Base-by-base conservation (phyloP, 2,888 invertebrate species). In the Diarsia dahlii region DNA sequence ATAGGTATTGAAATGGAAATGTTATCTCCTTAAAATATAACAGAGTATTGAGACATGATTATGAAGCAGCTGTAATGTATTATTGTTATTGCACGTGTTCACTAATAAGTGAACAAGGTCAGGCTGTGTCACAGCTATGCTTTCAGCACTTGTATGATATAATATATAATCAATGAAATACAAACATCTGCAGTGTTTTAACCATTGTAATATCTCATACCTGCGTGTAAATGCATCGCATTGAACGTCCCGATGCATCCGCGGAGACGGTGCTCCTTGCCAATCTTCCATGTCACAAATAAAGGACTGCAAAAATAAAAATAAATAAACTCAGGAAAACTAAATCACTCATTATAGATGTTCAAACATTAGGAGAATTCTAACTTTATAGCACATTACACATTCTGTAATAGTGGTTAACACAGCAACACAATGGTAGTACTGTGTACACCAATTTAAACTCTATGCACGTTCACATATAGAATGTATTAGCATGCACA, bases 201-300 rank as follows among this genome's bases (percentile, higher is more conserved):
- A 18, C 20, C 39, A 62, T 74, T 56, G 64, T 64, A 46, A 28
- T 20, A 60, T 68, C 1, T 67, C 73, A 69, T 93, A 94, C 98
- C 99, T 92, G 98, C 97, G 94, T 99, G 99, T 91, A 99, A 97
- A 94, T 98, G 98, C 98, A 99, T 98, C 74, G 99, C 98, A 94
- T 99, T 99, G 95, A 99, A 99, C 68, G 99, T 99, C 80, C 99
- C 99, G 93, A 99, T 99, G 96, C 99, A 99, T 70, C 99, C 99
- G 85, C 99, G 98, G 82, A 99, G 97, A 85, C 99, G 98, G 92
- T 99, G 98, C 93, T 99, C 99, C 93, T 98, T 98, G 71, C 99
- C 99, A 93, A 99, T 99, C 96, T 99, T 99, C 99, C 99, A 99
- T 82, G 99, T 99, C 87, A 99, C 99, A 97, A 99, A 99, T 92